Base-by-base conservation (phyloP, 2,888 invertebrate species). In the Linnaemya tessellans region DNA sequence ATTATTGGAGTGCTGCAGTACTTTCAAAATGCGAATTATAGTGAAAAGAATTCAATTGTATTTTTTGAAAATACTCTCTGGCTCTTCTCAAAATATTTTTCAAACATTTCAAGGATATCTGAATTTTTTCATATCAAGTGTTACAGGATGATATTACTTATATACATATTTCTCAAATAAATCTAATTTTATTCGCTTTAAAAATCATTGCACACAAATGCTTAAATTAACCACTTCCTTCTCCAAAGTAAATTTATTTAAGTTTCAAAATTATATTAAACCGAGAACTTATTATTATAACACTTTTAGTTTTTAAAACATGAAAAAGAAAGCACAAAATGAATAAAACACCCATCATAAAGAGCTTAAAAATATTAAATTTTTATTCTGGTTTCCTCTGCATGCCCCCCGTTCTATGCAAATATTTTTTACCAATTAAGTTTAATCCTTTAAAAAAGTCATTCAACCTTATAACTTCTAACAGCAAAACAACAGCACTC, bases 381-480 rank as follows among this genome's bases (percentile, higher is more conserved):
- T 78, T 62, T 49, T 56, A 25, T 62, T 46, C 13, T 9, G 0
- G 20, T 5, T 46, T 51, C 41, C 35, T 9, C 51, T 38, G 9
- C 35, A 18, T 7, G 30, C 15, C 22, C 49, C 18, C 22, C 49
- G 10, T 62, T 18, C 43, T 43, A 18, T 3, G 60, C 41, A 71
- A 79, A 71, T 67, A 77, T 68, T 81, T 51, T 85, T 79, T 79
- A 82, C 71, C 82, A 85, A 85, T 85, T 85, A 85, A 79, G 46
- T 79, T 82, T 79, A 85, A 85, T 85, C 85, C 85, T 85, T 74
- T 64, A 78, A 81, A 80, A 79, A 80, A 80, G 85, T 85, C 85
- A 85, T 85, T 85, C 85, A 85, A 85, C 85, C 79, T 81, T 20
- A 82, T 25, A 79, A 80, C 82, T 82, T 82, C 60, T 75, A 79